These are phyloP conservation scores for Poeciliopsis presidionis DNA, from an alignment of 2,797 vertebrate genomes.

Conservation along the genomic window DNA sequence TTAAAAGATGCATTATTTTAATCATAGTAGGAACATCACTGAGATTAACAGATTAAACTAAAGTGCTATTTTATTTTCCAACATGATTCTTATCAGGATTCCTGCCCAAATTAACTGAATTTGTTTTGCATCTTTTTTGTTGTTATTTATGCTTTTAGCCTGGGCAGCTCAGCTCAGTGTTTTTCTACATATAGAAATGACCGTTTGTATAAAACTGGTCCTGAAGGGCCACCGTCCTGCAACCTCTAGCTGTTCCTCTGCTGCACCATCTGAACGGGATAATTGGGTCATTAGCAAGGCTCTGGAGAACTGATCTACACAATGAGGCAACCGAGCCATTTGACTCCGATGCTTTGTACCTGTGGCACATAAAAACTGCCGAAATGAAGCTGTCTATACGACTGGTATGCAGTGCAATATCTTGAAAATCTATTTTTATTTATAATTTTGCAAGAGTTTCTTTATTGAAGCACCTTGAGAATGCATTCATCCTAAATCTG, in stretches of 20 bases:
- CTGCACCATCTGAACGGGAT: no score
- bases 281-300: no score
- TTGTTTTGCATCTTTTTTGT: not conserved
- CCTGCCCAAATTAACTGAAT: not conserved
- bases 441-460: not conserved
- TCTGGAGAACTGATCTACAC: no score
- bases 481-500: not conserved
- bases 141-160: not conserved
- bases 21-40: not conserved
- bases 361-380: no score
- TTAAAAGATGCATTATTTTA: not conserved
- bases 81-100: not conserved
- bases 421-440: not conserved
- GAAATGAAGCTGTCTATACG: not conserved
- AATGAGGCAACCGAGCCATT: no score
- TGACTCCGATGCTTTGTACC: no score
- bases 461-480: not conserved
- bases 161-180: not conserved
- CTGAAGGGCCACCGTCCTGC: no score
- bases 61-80: not conserved
- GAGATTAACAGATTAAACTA: not conserved
- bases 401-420: not conserved
- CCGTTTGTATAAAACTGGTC: not conserved
- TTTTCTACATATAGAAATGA: not conserved
- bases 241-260: no score